These are phyloP conservation scores for Cotesia chilonis DNA, from an alignment of 1,140 invertebrate genomes.

Conservation along the genomic window DNA sequence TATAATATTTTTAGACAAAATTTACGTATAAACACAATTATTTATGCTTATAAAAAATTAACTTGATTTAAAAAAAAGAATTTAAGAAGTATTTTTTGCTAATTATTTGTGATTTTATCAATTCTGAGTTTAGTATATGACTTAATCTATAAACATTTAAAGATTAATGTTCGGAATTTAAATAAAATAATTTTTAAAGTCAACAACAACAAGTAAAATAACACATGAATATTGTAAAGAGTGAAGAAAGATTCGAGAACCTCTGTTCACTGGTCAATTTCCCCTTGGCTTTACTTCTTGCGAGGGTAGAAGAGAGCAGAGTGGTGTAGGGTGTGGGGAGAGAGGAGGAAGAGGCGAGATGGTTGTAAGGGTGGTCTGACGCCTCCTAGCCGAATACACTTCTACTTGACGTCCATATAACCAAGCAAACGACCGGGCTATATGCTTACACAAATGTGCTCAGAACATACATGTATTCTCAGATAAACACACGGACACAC, in stretches of 20 bases:
- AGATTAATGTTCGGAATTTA: background rate
- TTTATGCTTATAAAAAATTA: background rate
- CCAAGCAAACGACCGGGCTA: conserved; percentile 24
- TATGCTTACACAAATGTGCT: conserved; percentile 18
- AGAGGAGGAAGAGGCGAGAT: conserved; percentile 39
- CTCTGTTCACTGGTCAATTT: conserved; percentile 60
- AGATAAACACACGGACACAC: conserved; percentile 39
- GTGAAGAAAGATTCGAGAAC: conserved; percentile 46
- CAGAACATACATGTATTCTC: conserved; percentile 1
- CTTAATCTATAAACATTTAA: background rate
- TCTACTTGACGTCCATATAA: conserved; percentile 30
- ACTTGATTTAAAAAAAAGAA: background rate
- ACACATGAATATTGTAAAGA: no score
- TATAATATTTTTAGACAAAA: background rate
- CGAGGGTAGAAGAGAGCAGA: conserved; percentile 28
- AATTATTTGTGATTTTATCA: no score
- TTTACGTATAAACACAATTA: background rate
- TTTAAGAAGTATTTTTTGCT: background rate
- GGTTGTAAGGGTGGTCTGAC: conserved; percentile 34
- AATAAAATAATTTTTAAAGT: no score
- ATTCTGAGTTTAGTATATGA: no score
- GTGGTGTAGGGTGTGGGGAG: conserved; percentile 11
- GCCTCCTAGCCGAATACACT: conserved; percentile 34
- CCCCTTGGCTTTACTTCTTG: conserved; percentile 53
- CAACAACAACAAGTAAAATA: no score